A percentile compares a stretch with the other conserved stretches of the same genome.
Conservation (phyloP, 2,797 vertebrate species). For the Alosa sapidissima region DNA sequence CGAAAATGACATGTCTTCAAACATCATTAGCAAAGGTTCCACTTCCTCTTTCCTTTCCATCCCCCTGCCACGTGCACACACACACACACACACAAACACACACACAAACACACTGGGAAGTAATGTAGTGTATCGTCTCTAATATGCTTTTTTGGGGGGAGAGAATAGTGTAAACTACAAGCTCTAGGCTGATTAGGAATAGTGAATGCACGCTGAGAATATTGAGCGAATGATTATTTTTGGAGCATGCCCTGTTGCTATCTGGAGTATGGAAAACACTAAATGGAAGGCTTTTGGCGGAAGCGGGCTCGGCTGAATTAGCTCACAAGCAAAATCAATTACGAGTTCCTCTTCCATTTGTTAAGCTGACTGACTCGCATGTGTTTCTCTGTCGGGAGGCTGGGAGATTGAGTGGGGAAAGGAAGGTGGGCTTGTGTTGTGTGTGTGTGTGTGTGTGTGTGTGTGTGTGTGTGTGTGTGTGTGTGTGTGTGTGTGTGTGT, state of each 20-base stretch:
- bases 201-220: neutral
- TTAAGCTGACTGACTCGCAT: constrained; percentile 17
- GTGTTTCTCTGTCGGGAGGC: neutral
- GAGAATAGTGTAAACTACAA: neutral
- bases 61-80: neutral
- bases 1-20: constrained; percentile 13
- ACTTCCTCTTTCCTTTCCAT: neutral
- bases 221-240: constrained; percentile 28
- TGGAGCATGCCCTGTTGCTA: constrained; percentile 21
- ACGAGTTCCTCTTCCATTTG: neutral
- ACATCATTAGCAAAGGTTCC: constrained; percentile 10
- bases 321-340: constrained; percentile 28
- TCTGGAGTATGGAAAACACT: neutral
- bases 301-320: neutral
- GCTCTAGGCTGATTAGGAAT: constrained; percentile 15
- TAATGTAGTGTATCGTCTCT: neutral
- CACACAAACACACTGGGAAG: neutral
- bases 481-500: constrained; percentile 15
- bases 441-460: neutral
- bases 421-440: neutral
- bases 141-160: neutral
- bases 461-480: neutral
- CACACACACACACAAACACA: neutral
- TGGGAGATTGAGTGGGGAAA: neutral
- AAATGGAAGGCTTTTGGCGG: constrained; percentile 9